Evolutionary conservation across 2,113 vertebrate species (phyloP).

Genomic region (Microcebus tavaratra): DNA sequence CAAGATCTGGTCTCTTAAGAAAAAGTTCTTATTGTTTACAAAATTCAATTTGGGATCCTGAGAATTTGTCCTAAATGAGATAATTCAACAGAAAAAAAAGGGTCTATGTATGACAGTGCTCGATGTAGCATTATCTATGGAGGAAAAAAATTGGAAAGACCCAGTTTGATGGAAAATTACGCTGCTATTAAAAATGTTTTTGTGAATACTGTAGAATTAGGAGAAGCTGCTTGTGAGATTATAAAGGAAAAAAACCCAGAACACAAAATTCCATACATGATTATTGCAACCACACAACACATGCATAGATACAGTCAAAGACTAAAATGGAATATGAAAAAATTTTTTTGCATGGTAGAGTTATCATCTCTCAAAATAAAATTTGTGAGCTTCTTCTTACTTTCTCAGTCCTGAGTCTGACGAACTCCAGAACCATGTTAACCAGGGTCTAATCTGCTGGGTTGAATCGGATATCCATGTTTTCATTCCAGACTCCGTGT

Average conservation of each 20-base stretch:
- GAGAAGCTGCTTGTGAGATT: not conserved
- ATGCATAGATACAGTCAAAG: not conserved
- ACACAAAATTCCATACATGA: not conserved
- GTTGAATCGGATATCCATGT: not conserved
- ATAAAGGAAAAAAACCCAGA: not conserved
- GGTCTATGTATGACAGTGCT: not conserved
- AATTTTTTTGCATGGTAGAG: not conserved
- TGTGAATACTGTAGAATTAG: not conserved
- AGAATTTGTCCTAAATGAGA: not conserved
- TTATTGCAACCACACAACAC: not conserved
- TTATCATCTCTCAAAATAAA: not conserved
- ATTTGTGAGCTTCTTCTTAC: not conserved
- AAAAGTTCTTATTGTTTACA: not conserved
- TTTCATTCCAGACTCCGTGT: not conserved
- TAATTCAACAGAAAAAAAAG: not conserved
- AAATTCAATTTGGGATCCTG: not conserved
- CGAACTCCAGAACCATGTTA: not conserved
- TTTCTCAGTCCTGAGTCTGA: not conserved
- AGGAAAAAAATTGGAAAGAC: not conserved
- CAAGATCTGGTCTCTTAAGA: no score
- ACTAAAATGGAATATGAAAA: not conserved
- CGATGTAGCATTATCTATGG: not conserved
- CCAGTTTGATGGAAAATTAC: not conserved
- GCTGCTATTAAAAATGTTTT: not conserved
- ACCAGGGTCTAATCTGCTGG: not conserved